A percentile compares a stretch with the other conserved stretches of the same genome.
Conservation (phyloP, 1,140 invertebrate species). For the Pachypsylla venusta region DNA sequence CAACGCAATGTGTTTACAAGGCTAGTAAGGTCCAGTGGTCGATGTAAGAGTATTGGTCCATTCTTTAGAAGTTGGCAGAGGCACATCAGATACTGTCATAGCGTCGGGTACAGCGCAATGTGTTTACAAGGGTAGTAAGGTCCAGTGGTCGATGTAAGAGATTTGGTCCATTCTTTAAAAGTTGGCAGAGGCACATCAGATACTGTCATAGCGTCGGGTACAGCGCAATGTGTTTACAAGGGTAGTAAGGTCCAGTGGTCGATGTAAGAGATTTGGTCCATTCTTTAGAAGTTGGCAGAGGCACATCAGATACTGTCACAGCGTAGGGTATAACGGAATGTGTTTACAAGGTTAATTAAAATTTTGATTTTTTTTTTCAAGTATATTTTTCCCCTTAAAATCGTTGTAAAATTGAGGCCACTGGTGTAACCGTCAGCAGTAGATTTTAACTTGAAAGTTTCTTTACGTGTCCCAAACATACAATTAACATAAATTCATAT, state of each 20-base stretch:
- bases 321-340: slow-evolving; percentile 61
- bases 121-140: slow-evolving; percentile 42
- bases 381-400: slow-evolving; percentile 9
- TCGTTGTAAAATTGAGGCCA: slow-evolving; percentile 19
- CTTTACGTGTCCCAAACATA: neutral
- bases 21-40: slow-evolving; percentile 53
- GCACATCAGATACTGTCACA: slow-evolving; percentile 62
- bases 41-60: slow-evolving; percentile 60
- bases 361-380: neutral
- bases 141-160: slow-evolving; percentile 54
- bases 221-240: slow-evolving; percentile 60
- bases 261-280: slow-evolving; percentile 60
- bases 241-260: slow-evolving; percentile 48
- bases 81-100: slow-evolving; percentile 62
- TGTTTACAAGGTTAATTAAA: slow-evolving; percentile 45
- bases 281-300: slow-evolving; percentile 49
- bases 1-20: slow-evolving; percentile 60
- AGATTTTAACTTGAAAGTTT: neutral
- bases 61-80: slow-evolving; percentile 49
- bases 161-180: slow-evolving; percentile 61
- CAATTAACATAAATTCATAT: no score
- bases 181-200: slow-evolving; percentile 53
- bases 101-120: slow-evolving; percentile 61
- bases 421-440: neutral
- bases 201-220: slow-evolving; percentile 58